Evolutionary conservation across 2,797 vertebrate genomes (phyloP), one percentile per base, ranked within the genome.

Genomic region (Nannoperca obscura): DNA sequence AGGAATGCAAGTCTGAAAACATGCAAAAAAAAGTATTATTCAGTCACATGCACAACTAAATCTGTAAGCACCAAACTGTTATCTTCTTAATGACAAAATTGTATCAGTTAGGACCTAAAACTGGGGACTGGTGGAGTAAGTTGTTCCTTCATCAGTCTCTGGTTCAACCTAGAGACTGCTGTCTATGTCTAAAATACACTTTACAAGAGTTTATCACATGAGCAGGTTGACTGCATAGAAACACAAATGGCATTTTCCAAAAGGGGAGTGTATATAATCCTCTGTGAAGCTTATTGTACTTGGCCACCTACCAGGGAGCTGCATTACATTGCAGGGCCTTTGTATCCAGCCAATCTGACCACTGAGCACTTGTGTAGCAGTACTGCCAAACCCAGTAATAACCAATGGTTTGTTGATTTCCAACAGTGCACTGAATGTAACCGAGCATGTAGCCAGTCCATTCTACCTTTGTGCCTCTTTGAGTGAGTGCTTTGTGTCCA

Each of bases 211-310:
- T 69, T 13, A 75, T 79, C 84, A 84, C 67, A 83, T 77, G 84
- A 85, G 75, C 50, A 72, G 49, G 63, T 66, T 62, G 73, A 74
- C 80, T 61, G 24, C 75, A 78, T 24, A 72, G 69, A 83, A 71
- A 84, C 69, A 81, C 61, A 83, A 80, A 81, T 74, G 79, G 55
- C 60, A 76, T 77, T 63, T 88, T 71, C 73, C 36, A 77, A 76
- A 85, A 50, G 54, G 27, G 83, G 46, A 72, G 71, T 13, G 61
- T 61, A 15, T 65, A 81, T 88, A 90, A 92, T 89, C 87, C 81
- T 77, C 60, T 66, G 67, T 32, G 20, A 72, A 71, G 71, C 82
- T 88, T 81, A 83, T 74, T 72, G 63, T 68, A 74, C 78, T 87
- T 90, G 82, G 87, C 84, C 32, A 58, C n/a, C 60, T 65, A 69